Percentiles rank a stretch among this genome's conserved stretches.
Evolutionary conservation across 2,888 invertebrate genomes (phyloP).

Genomic region (Mesorhabditis belari): DNA sequence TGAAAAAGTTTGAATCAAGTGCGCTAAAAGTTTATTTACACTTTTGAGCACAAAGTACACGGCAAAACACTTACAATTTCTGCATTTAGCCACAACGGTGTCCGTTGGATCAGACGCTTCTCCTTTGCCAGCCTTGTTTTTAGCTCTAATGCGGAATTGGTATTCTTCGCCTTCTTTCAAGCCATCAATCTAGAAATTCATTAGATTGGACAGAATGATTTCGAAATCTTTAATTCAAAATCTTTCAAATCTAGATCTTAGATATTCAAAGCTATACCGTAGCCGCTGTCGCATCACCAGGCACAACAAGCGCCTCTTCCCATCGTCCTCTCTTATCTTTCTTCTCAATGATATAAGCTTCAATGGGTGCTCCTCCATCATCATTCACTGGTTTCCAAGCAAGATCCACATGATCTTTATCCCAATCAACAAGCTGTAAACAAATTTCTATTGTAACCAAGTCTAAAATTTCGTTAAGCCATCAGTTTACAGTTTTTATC

Average conservation of each 20-base stretch:
- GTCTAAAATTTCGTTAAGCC: too few species aligned
- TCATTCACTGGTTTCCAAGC: slow-evolving; percentile 83
- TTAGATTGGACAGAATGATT: not conserved
- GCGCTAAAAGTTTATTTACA: too few species aligned
- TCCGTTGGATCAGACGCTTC: slow-evolving; percentile 58
- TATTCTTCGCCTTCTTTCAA: slow-evolving; percentile 83
- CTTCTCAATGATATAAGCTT: slow-evolving; percentile 78
- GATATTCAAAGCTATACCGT: slow-evolving; percentile 67
- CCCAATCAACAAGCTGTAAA: slow-evolving; percentile 90
- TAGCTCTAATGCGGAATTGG: slow-evolving; percentile 87
- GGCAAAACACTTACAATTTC: slow-evolving; percentile 65
- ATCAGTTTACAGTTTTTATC: too few species aligned
- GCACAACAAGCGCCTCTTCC: slow-evolving; percentile 75
- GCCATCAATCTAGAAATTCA: slow-evolving; percentile 2
- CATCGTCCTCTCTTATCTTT: slow-evolving; percentile 66
- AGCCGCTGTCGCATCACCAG: slow-evolving; percentile 67
- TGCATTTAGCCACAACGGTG: slow-evolving; percentile 60
- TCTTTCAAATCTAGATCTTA: not conserved
- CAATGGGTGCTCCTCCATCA: slow-evolving; percentile 47
- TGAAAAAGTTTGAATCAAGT: too few species aligned
- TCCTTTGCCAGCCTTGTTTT: slow-evolving; percentile 87
- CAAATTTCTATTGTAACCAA: too few species aligned
- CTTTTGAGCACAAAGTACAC: too few species aligned
- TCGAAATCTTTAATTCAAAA: not conserved
- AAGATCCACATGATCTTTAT: slow-evolving; percentile 86